Percentiles rank a stretch among this genome's conserved stretches.
phyloP scores from a whole-genome alignment of 2,797 vertebrate genomes.

The Gallinago stenura region DNA sequence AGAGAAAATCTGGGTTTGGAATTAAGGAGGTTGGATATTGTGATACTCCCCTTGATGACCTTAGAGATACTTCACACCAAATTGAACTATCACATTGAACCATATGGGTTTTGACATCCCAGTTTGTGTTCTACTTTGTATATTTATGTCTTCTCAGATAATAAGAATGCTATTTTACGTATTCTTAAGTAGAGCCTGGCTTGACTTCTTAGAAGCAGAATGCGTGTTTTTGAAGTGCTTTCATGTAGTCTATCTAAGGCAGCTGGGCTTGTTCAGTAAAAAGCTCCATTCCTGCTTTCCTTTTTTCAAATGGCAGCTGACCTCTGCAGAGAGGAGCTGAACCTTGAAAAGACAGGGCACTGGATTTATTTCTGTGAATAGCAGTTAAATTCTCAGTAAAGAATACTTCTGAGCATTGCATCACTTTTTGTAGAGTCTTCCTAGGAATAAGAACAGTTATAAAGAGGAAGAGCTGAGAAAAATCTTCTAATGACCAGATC shows the following conservation, averaged over 20 bases:
- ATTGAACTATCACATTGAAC: background rate
- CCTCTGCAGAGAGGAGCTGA: background rate
- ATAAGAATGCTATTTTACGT: background rate
- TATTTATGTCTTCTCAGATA: background rate
- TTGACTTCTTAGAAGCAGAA: background rate
- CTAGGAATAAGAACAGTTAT: background rate
- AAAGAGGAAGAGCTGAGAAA: background rate
- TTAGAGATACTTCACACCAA: background rate
- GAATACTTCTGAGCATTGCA: background rate
- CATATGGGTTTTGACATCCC: background rate
- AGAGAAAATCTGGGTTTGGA: background rate
- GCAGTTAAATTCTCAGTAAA: background rate
- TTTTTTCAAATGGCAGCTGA: background rate
- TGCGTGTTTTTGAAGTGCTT: background rate
- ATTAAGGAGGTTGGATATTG: background rate
- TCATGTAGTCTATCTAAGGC: background rate
- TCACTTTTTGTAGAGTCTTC: background rate
- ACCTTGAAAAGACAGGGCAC: background rate
- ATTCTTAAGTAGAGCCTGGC: background rate
- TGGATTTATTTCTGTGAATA: background rate
- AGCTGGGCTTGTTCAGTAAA: background rate
- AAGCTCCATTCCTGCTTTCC: background rate
- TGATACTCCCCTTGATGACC: background rate
- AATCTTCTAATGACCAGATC: background rate
- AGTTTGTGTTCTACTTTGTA: background rate